Base-by-base conservation (phyloP, 1,140 invertebrate genomes). In the Calliphora vicina region DNA sequence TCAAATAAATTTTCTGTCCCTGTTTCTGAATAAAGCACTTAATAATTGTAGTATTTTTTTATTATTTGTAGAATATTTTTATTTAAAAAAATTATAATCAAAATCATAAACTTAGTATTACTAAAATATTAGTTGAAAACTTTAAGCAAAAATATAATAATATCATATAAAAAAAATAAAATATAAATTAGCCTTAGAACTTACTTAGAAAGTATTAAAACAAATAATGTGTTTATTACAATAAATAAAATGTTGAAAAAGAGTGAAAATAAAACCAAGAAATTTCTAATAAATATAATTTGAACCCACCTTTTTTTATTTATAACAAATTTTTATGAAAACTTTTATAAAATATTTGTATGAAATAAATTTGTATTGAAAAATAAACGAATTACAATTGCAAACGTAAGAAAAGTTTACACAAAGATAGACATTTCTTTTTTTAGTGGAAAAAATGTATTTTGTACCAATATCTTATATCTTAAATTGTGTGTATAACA, bases 171-270 rank as follows among this genome's bases (percentile, higher is more conserved):
- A 15, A 12, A 57, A 57, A 57, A 57, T 15, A 57, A 57, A 17
- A 17, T 17, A 57, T n/a, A 57, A 57, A 17, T 57, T 57, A 57
- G 45, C 45, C 17, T 57, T 57, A 57, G 45, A 57, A 57, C 4
- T 57, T 57, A 57, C 45, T 57, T 57, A 57, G 45, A 57, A 57
- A 57, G 45, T 57, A 57, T 57, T 57, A 57, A n/a, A 57, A 57
- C 12, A 13, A 57, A n/a, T n/a, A n/a, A 57, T 57, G 45, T 57
- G 13, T 57, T 57, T 57, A 57, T 57, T 57, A 57, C 13, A 57
- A 57, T 57, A 57, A 57, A 4, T 10, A 15, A 57, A 57, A 57
- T 2, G 17, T 57, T 57, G 12, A 12, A 50, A 50, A 8, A 2
- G 12, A 50, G 4, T 12, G 2, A 5, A 57, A 57, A 57, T 15